Conservation (phyloP, 2,888 invertebrate species). For the Acanthosoma haemorrhoidale region DNA sequence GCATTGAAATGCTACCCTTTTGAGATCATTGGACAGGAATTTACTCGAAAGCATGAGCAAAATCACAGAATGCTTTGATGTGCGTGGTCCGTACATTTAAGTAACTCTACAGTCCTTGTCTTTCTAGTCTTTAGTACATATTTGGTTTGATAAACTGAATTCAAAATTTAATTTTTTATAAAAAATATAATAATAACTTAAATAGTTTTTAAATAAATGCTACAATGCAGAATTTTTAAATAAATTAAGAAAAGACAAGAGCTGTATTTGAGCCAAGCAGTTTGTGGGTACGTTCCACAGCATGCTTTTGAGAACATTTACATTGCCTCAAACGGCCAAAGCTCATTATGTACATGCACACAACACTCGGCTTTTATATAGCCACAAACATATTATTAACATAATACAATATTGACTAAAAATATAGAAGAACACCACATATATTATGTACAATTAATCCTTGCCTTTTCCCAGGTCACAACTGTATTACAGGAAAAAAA, state of each 20-base stretch:
- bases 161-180: background rate
- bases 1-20: constrained; percentile 21
- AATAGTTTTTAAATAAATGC: background rate
- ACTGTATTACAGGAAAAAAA: constrained; percentile 23
- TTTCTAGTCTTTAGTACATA: background rate
- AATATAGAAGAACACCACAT: constrained; percentile 28
- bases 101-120: constrained; percentile 18
- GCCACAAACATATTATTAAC: constrained; percentile 30
- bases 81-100: constrained; percentile 37
- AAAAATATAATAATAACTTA: background rate
- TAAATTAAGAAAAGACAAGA: constrained; percentile 8
- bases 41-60: constrained; percentile 37
- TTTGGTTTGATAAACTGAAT: background rate
- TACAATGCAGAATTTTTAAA: background rate
- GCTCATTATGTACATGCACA: constrained; percentile 38
- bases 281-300: constrained; percentile 29
- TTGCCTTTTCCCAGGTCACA: constrained; percentile 29
- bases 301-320: constrained; percentile 28
- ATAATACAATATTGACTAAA: constrained; percentile 30
- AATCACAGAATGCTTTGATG: constrained; percentile 41
- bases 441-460: constrained; percentile 26
- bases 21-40: constrained; percentile 40
- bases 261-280: constrained; percentile 21
- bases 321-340: constrained; percentile 32
- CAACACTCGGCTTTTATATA: constrained; percentile 26